phyloP scores from a whole-genome alignment of 2,797 vertebrate genomes.

The Tauraco hartlaubi region DNA sequence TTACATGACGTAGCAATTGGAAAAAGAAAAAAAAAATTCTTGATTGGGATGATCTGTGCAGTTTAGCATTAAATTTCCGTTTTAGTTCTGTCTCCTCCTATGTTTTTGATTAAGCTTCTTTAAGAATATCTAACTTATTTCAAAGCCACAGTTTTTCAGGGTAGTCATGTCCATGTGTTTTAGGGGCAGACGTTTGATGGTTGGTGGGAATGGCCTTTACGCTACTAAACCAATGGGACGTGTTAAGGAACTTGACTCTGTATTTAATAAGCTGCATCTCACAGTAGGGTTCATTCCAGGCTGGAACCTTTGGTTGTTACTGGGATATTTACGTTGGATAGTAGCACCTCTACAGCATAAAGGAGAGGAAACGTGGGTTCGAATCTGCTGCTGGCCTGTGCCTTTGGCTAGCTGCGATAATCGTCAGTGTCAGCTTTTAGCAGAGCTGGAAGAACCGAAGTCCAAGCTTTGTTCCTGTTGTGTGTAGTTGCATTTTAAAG shows the following conservation, averaged over 20 bases:
- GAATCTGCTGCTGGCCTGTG: neutral
- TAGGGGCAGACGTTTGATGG: neutral
- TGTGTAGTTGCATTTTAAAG: neutral
- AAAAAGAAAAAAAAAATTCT: neutral
- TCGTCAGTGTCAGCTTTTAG: neutral
- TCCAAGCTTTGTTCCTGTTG: neutral
- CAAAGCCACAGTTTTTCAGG: neutral
- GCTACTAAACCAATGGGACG: neutral
- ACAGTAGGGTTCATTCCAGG: neutral
- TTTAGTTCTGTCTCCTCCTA: neutral
- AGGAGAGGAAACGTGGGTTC: neutral
- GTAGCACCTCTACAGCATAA: accelerated
- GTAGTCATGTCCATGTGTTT: neutral
- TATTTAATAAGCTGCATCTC: neutral
- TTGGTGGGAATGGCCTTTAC: neutral
- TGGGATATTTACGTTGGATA: neutral
- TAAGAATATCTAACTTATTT: neutral
- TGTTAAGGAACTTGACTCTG: neutral
- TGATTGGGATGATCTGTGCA: neutral
- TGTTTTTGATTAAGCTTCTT: neutral
- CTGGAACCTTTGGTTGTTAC: neutral
- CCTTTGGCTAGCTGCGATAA: neutral
- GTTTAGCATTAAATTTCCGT: neutral
- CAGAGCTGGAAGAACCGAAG: neutral
- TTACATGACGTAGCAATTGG: neutral